Evolutionary conservation across 37 sponge, comb jelly and placozoan genomes (phyloP).

Genomic region (Halichondria panicea): DNA sequence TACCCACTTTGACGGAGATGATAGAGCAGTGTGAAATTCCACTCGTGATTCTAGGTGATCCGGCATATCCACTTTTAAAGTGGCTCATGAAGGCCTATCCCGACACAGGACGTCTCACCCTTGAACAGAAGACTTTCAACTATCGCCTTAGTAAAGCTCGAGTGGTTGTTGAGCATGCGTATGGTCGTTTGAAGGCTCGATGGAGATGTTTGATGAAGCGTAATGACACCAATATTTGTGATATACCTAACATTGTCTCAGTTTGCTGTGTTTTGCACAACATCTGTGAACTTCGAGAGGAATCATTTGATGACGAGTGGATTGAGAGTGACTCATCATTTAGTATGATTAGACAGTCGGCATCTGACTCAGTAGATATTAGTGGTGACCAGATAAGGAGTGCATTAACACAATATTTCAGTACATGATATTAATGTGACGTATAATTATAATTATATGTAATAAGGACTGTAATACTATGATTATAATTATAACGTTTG

Average conservation of each 20-base stretch:
- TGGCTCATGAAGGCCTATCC: conserved; percentile 51
- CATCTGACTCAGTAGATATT: no score
- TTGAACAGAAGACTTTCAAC: conserved; percentile 21
- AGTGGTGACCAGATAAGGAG: no score
- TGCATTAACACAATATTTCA: no score
- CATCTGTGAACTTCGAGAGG: conserved; percentile 7
- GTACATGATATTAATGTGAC: no score
- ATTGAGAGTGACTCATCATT: no score
- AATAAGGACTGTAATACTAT: no score
- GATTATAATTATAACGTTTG: no score
- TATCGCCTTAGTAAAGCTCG: conserved; percentile 8
- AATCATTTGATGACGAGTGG: no score
- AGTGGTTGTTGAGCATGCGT: conserved; percentile 31
- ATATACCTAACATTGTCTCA: conserved; percentile 33
- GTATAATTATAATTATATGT: no score
- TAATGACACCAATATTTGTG: background rate
- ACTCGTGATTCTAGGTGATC: conserved; percentile 18
- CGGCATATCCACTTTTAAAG: conserved; percentile 33
- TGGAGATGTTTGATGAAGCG: conserved; percentile 43
- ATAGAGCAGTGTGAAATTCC: conserved; percentile 15
- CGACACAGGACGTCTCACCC: conserved; percentile 6
- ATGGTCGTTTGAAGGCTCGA: conserved; percentile 39
- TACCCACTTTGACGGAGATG: conserved; percentile 6
- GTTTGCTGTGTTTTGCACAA: conserved; percentile 42
- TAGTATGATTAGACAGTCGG: no score